A percentile compares a stretch with the other conserved stretches of the same genome.
Conservation (phyloP, 2,888 invertebrate species). For the Fragum sueziense region DNA sequence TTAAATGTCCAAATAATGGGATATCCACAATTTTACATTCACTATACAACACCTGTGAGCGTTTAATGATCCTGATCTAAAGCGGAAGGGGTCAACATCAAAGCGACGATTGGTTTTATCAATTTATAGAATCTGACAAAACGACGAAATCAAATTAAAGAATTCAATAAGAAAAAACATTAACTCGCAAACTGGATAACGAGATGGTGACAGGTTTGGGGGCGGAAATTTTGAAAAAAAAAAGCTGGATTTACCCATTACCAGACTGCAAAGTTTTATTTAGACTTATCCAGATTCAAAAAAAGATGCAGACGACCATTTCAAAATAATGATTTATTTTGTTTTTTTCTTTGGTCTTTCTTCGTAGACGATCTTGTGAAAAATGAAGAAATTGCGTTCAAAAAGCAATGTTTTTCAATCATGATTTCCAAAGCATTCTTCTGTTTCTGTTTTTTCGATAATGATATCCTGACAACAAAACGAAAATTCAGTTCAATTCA, state of each 20-base stretch:
- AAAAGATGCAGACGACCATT: too few species aligned
- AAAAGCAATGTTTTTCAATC: background rate
- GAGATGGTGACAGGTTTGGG: conserved; percentile 4
- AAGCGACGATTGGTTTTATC: conserved; percentile 53
- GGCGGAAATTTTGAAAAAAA: too few species aligned
- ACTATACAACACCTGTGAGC: conserved; percentile 55
- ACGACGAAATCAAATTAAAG: conserved; percentile 12
- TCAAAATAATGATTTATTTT: too few species aligned
- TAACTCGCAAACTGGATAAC: conserved; percentile 2
- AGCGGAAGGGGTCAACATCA: conserved; percentile 42
- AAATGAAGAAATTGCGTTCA: background rate
- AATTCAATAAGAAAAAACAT: conserved; percentile 14
- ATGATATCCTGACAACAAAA: too few species aligned
- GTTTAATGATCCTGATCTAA: conserved; percentile 50
- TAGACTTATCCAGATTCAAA: too few species aligned
- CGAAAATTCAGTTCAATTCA: too few species aligned
- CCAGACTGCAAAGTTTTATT: too few species aligned
- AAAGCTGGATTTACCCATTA: too few species aligned
- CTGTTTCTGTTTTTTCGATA: background rate
- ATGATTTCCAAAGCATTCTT: background rate
- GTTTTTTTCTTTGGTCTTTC: too few species aligned
- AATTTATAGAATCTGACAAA: conserved; percentile 42
- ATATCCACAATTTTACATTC: conserved; percentile 43
- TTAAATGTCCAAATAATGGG: conserved; percentile 58
- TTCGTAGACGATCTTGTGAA: background rate